Evolutionary conservation across 1,140 invertebrate species (phyloP), one percentile per base, ranked within the genome.

Genomic region (Drosophila pruinosa): DNA sequence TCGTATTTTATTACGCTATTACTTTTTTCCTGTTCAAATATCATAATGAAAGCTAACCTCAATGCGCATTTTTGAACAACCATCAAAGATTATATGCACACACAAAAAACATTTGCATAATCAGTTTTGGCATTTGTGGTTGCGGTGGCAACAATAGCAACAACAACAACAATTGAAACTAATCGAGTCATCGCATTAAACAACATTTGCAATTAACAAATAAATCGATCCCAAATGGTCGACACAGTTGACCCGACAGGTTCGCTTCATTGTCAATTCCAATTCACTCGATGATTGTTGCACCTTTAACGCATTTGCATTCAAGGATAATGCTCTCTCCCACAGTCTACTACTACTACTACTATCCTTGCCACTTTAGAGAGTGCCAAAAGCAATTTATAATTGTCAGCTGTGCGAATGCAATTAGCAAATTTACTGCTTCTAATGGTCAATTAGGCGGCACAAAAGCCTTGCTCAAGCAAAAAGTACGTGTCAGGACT

Each of bases 351-450:
- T n/a, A n/a, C n/a, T n/a, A n/a, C n/a, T n/a, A n/a, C n/a, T n/a
- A n/a, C 21, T 38, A 12, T 62, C 12, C 12, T n/a, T n/a, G n/a
- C n/a, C n/a, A n/a, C 34, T 0, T 2, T 21, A n/a, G 24, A 52
- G 53, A 58, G 39, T 61, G 70, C 61, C 67, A 69, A 77, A 78
- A 78, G 82, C 67, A 68, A 88, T 86, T 86, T 88, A 86, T 86
- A 88, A 88, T 72, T 88, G 82, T 86, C 82, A 86, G 69, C 61
- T 82, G 59, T 75, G 67, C 39, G 75, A 82, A 82, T 88, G 82
- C 82, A 89, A 86, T 88, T 88, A 88, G 67, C 67, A 63, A n/a
- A 71, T 82, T 53, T 72, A 68, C 26, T 57, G 38, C 15, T 68
- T 58, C 78, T 88, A 88, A 85, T 86, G 82, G 74, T 45, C 74